Percentiles rank a stretch among this genome's conserved stretches.
Conservation (phyloP, 2,888 invertebrate species). For the Listrodromus nycthemerus region DNA sequence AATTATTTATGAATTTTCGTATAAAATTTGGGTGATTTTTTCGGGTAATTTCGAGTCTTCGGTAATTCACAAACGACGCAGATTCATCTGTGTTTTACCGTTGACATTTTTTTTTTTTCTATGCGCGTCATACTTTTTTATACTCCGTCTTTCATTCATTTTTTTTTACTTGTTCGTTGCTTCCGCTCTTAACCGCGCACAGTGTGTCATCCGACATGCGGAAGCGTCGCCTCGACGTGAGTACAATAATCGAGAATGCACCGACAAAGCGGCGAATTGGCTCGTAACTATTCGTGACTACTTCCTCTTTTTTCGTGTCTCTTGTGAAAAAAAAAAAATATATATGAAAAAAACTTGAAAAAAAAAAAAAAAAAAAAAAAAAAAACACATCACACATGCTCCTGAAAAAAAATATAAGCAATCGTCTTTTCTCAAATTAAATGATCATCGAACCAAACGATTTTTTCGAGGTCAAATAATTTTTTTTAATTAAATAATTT, state of each 20-base stretch:
- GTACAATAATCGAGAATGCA: constrained; percentile 39
- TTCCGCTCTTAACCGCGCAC: constrained; percentile 28
- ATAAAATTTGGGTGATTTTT: too few relatives aligned
- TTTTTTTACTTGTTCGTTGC: neutral
- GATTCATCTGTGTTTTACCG: neutral
- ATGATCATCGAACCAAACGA: too few relatives aligned
- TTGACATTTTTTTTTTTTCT: neutral
- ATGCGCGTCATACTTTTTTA: neutral
- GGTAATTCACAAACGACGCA: too few relatives aligned
- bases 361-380: neutral
- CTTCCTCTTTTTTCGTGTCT: constrained; percentile 18
- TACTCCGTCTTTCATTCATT: neutral
- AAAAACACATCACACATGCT: neutral
- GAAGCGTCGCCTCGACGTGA: constrained; percentile 40
- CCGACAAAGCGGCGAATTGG: constrained; percentile 36
- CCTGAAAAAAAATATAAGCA: too few relatives aligned
- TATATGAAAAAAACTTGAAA: too few relatives aligned
- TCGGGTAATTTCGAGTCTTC: too few relatives aligned
- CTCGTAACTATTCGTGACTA: constrained; percentile 21
- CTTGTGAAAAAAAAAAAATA: neutral
- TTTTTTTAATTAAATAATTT: too few relatives aligned
- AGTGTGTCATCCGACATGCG: constrained; percentile 27
- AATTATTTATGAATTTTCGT: too few relatives aligned
- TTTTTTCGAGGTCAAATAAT: too few relatives aligned
- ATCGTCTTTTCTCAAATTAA: too few relatives aligned